Conservation (phyloP, 2,888 invertebrate genomes). For the Phengaris alcon region DNA sequence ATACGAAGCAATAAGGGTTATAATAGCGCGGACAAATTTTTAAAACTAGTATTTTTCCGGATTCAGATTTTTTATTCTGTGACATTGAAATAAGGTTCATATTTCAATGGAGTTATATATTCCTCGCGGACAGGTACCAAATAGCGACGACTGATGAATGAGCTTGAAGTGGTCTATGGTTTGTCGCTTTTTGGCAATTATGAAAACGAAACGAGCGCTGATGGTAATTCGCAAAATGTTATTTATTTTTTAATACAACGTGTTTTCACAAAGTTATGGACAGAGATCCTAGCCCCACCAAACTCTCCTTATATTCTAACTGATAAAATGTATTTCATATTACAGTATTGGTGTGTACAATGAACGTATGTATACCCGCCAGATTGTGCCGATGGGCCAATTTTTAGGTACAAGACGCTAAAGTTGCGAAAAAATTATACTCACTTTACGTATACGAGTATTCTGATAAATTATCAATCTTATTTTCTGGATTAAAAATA, state of each 20-base stretch:
- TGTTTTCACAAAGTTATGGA: background rate
- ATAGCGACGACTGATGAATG: conserved; percentile 35
- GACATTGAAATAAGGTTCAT: background rate
- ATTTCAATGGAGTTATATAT: background rate
- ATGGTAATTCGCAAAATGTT: conserved; percentile 31
- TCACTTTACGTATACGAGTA: too few species aligned
- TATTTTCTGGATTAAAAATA: too few species aligned
- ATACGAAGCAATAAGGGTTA: background rate
- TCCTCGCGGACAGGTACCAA: background rate
- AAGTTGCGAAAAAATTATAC: too few species aligned
- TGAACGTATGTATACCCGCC: too few species aligned
- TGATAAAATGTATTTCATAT: too few species aligned
- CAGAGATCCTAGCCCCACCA: too few species aligned
- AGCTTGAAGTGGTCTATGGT: conserved; percentile 40
- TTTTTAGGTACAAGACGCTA: too few species aligned
- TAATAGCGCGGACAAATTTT: background rate
- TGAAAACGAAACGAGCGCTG: conserved; percentile 33
- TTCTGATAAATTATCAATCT: too few species aligned
- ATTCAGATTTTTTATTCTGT: background rate
- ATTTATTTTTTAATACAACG: conserved; percentile 27
- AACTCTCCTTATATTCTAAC: too few species aligned
- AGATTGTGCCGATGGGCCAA: too few species aligned
- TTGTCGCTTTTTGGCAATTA: conserved; percentile 37
- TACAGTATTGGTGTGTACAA: too few species aligned
- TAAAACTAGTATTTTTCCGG: background rate